Conservation (phyloP, 1,140 invertebrate genomes). For the Pachypeltis micranthus region DNA sequence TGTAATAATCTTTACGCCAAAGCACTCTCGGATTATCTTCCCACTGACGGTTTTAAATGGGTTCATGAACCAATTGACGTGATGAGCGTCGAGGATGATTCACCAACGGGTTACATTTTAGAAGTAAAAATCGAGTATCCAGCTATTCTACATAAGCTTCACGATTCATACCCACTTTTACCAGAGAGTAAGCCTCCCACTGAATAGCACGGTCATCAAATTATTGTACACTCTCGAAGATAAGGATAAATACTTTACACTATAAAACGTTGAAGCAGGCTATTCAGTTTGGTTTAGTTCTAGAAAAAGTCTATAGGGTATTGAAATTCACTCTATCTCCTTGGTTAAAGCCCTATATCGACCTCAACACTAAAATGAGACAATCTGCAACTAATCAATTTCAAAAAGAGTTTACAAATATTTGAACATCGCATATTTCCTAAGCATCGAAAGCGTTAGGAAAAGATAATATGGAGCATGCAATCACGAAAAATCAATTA, state of each 20-base stretch:
- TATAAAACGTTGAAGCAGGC: not conserved
- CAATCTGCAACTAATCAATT: slow-evolving; percentile 30
- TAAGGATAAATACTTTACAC: not conserved
- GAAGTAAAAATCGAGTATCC: slow-evolving; percentile 37
- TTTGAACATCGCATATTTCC: slow-evolving; percentile 33
- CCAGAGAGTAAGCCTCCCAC: not conserved
- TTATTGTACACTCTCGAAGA: not conserved
- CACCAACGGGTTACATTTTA: slow-evolving; percentile 39
- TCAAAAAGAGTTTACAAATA: slow-evolving; percentile 33
- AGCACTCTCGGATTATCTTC: slow-evolving; percentile 37
- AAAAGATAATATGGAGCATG: slow-evolving; percentile 29
- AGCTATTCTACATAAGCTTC: slow-evolving; percentile 37
- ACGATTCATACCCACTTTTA: slow-evolving; percentile 35
- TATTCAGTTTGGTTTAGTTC: slow-evolving; percentile 27
- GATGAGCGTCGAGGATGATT: slow-evolving; percentile 32
- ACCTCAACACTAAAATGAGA: slow-evolving; percentile 30
- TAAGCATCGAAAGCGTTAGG: slow-evolving; percentile 32
- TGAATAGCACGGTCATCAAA: not conserved
- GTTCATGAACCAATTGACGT: slow-evolving; percentile 30
- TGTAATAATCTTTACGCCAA: slow-evolving; percentile 44
- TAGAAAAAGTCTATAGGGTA: slow-evolving; percentile 32
- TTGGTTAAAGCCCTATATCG: slow-evolving; percentile 32
- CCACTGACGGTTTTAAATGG: slow-evolving; percentile 16
- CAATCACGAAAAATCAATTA: slow-evolving; percentile 25
- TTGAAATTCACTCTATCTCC: slow-evolving; percentile 30